phyloP scores from a whole-genome alignment of 1,140 invertebrate genomes.

The Cherax quadricarinatus region DNA sequence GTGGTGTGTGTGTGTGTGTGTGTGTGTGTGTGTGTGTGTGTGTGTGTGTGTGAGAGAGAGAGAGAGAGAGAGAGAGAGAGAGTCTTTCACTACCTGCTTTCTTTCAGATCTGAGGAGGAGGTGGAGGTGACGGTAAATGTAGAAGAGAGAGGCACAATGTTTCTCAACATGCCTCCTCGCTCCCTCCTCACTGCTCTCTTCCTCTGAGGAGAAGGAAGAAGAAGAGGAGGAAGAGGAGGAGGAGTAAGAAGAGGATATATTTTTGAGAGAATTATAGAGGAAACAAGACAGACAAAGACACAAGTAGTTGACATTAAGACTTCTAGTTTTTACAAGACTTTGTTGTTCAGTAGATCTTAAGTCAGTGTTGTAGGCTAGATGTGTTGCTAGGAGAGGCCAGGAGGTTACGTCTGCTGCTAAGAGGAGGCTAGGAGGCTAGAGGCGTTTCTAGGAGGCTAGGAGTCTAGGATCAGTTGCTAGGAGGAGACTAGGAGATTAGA shows the following conservation, averaged over 20 bases:
- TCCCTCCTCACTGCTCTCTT: neutral
- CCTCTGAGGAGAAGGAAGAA: neutral
- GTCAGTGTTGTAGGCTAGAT: too few species aligned
- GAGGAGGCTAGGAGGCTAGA: too few species aligned
- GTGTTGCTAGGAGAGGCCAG: neutral
- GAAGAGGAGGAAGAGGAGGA: neutral
- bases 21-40: too few species aligned
- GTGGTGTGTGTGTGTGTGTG: too few species aligned
- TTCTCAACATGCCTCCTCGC: neutral
- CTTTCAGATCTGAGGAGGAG: neutral
- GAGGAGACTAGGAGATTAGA: neutral
- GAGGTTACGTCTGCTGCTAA: neutral
- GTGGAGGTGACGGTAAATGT: neutral
- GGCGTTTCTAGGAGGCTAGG: too few species aligned
- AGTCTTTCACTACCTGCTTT: neutral
- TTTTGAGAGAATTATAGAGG: neutral
- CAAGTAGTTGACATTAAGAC: too few species aligned
- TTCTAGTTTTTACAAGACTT: too few species aligned
- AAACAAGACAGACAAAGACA: too few species aligned
- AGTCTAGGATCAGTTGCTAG: neutral
- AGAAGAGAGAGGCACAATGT: neutral
- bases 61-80: neutral
- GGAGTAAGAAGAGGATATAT: neutral
- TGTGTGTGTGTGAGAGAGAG: too few species aligned
- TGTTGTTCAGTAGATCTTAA: too few species aligned